Conservation (phyloP, 2,888 invertebrate species). For the Rhamnusium bicolor region DNA sequence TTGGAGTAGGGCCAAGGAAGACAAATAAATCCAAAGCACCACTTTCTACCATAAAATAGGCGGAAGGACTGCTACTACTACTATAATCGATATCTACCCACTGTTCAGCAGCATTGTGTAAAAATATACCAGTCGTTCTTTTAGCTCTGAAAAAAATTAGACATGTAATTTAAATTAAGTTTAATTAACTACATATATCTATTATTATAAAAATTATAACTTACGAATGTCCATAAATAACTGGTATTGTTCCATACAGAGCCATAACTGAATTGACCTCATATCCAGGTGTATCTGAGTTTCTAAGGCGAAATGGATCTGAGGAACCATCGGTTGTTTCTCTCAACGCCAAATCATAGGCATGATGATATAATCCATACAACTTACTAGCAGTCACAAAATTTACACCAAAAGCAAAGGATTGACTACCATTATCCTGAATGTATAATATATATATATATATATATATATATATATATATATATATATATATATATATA, state of each 20-base stretch:
- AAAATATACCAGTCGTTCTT: slow-evolving; percentile 50
- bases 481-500: too few relatives aligned
- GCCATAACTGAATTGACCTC: slow-evolving; percentile 89
- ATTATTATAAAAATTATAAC: slow-evolving; percentile 43
- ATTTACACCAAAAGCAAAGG: slow-evolving; percentile 52
- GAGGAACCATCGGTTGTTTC: slow-evolving; percentile 78
- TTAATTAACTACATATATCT: neutral
- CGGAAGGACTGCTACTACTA: slow-evolving; percentile 65
- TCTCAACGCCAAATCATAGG: slow-evolving; percentile 86
- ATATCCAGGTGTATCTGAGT: slow-evolving; percentile 87
- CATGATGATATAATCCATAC: slow-evolving; percentile 88
- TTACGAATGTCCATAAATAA: slow-evolving; percentile 91
- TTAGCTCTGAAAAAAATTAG: slow-evolving; percentile 26
- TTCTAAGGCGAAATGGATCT: slow-evolving; percentile 94
- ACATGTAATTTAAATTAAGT: neutral
- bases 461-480: too few relatives aligned
- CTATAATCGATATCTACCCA: slow-evolving; percentile 88
- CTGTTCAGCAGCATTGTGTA: slow-evolving; percentile 96
- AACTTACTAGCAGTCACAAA: slow-evolving; percentile 47
- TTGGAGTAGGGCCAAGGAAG: slow-evolving; percentile 87
- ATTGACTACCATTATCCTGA: slow-evolving; percentile 48
- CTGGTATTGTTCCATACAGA: slow-evolving; percentile 79
- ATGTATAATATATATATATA: slow-evolving; percentile 15
- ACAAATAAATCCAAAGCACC: slow-evolving; percentile 95
- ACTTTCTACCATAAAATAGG: slow-evolving; percentile 94